Conservation (phyloP, 2,888 invertebrate genomes). For the Pachydiplax longipennis region DNA sequence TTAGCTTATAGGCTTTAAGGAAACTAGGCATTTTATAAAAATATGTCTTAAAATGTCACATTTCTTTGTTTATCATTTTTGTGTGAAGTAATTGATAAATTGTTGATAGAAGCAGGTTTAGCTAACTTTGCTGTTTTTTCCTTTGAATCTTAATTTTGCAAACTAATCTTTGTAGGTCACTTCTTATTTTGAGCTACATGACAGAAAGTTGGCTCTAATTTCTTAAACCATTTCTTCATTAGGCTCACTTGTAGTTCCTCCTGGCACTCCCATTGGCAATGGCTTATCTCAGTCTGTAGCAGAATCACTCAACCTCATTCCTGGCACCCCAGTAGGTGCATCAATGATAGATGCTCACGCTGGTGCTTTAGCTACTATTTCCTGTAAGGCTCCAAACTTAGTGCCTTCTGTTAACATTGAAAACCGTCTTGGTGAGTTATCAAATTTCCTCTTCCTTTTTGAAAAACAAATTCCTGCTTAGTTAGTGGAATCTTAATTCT, state of each 20-base stretch:
- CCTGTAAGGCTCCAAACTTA: slow-evolving; percentile 64
- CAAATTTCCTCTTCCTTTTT: no score
- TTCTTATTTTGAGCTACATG: neutral
- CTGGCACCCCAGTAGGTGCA: slow-evolving; percentile 82
- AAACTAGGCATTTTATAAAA: no score
- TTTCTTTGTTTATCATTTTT: no score
- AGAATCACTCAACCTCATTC: slow-evolving; percentile 70
- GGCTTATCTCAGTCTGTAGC: slow-evolving; percentile 73
- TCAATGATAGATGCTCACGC: slow-evolving; percentile 97
- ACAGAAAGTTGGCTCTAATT: neutral
- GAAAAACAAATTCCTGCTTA: neutral
- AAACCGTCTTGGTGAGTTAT: neutral
- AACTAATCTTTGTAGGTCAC: neutral
- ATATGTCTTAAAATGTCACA: no score
- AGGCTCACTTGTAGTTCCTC: slow-evolving; percentile 65
- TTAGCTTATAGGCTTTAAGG: no score
- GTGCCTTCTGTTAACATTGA: neutral
- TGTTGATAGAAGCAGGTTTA: no score
- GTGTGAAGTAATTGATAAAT: no score
- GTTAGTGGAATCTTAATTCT: neutral
- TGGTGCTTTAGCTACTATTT: slow-evolving; percentile 87
- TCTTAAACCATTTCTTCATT: neutral
- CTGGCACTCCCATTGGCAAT: slow-evolving; percentile 74
- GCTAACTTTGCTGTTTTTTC: neutral
- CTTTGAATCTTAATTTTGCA: neutral